Percentiles rank a stretch among this genome's conserved stretches.
Evolutionary conservation across 1,140 invertebrate genomes (phyloP).

Genomic region (Trichoplusia ni): DNA sequence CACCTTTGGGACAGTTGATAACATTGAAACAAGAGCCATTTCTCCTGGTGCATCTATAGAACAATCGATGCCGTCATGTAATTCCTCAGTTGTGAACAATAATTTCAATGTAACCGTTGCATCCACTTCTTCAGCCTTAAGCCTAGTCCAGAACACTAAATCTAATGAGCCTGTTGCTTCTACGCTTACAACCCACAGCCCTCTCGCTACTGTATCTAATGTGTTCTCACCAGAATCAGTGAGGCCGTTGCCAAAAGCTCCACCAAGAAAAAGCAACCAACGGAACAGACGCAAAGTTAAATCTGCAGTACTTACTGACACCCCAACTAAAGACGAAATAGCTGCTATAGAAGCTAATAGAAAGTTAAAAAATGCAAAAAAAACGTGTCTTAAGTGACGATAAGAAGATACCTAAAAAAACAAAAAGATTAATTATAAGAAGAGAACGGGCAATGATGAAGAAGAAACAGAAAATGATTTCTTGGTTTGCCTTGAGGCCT

Average conservation of each 20-base stretch:
- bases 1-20: not conserved
- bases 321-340: conserved; percentile 40
- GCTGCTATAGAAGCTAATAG: conserved; percentile 31
- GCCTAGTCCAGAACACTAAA: not conserved
- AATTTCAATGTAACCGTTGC: too few species aligned
- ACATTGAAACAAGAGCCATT: not conserved
- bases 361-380: conserved; percentile 30
- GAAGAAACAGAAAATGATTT: conserved; percentile 25
- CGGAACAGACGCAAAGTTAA: conserved; percentile 44
- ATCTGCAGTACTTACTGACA: conserved; percentile 41
- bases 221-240: conserved; percentile 40
- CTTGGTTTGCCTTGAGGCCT: conserved; percentile 39
- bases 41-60: too few species aligned
- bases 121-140: too few species aligned
- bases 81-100: too few species aligned
- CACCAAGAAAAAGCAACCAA: conserved; percentile 38
- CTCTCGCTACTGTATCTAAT: not conserved
- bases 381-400: too few species aligned
- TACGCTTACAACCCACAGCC: not conserved
- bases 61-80: too few species aligned
- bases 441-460: conserved; percentile 36
- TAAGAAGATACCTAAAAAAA: too few species aligned
- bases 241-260: conserved; percentile 41
- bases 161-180: not conserved
- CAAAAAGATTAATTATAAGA: too few species aligned